phyloP scores from a whole-genome alignment of 2,113 vertebrate species.

The Myrmecophaga tridactyla region DNA sequence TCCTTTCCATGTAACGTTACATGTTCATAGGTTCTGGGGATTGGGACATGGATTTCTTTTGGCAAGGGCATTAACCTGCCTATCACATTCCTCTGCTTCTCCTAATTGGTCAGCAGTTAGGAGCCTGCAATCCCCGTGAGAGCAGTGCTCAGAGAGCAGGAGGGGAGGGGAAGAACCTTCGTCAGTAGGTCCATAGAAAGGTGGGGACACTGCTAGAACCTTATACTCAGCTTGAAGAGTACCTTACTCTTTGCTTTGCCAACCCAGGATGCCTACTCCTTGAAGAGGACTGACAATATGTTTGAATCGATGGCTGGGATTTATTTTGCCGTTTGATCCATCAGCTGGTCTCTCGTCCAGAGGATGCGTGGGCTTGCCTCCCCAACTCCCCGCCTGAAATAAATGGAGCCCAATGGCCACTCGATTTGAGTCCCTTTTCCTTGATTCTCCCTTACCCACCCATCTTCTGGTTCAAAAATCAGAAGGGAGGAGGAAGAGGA shows the following conservation, averaged over 20 bases:
- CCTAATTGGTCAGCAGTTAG: not conserved
- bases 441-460: not conserved
- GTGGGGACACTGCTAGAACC: not conserved
- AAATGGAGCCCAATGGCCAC: not conserved
- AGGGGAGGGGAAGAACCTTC: not conserved
- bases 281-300: not conserved
- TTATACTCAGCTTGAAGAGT: not conserved
- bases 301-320: not conserved
- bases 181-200: not conserved
- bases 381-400: not conserved
- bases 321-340: not conserved
- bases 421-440: not conserved
- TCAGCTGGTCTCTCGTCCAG: not conserved
- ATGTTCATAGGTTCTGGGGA: not conserved
- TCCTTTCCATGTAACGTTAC: not conserved
- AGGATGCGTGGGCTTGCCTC: not conserved
- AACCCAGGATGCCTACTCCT: not conserved
- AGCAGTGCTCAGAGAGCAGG: not conserved
- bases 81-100: not conserved
- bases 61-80: not conserved
- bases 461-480: not conserved
- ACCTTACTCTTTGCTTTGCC: not conserved
- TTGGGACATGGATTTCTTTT: not conserved
- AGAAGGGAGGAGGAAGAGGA: not conserved
- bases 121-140: not conserved